Conservation (phyloP, 2,797 vertebrate species). For the Enteromius anoplus region DNA sequence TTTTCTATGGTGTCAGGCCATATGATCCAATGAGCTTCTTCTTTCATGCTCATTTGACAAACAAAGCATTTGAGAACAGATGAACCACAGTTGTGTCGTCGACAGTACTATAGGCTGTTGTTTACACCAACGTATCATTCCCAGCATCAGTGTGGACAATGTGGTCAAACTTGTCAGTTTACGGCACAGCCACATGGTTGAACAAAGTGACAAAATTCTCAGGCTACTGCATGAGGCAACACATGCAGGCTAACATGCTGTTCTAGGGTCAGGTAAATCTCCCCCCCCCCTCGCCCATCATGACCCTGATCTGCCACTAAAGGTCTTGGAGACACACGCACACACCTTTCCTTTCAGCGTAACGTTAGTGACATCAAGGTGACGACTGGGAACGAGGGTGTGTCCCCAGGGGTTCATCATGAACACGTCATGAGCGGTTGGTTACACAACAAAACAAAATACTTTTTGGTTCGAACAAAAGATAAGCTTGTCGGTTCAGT, state of each 20-base stretch:
- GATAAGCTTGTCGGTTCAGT: slow-evolving; percentile 28
- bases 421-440: slow-evolving; percentile 31
- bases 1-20: background rate
- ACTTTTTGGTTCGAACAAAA: slow-evolving; percentile 15
- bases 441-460: slow-evolving; percentile 30
- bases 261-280: slow-evolving; percentile 14
- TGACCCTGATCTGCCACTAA: slow-evolving; percentile 3
- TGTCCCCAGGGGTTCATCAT: slow-evolving; percentile 43
- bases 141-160: slow-evolving; percentile 56
- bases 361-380: slow-evolving; percentile 63
- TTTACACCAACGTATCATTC: slow-evolving; percentile 46
- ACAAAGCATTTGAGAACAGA: background rate
- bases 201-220: slow-evolving; percentile 21
- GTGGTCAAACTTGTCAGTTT: slow-evolving; percentile 72
- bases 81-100: background rate
- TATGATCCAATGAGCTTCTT: background rate
- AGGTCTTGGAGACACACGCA: slow-evolving; percentile 30
- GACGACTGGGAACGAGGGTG: slow-evolving; percentile 58
- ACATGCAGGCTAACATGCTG: slow-evolving; percentile 21
- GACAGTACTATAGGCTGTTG: slow-evolving; percentile 40
- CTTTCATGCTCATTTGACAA: slow-evolving; percentile 4
- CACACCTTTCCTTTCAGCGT: slow-evolving; percentile 41
- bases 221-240: background rate
- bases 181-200: slow-evolving; percentile 55
- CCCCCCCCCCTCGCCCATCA: background rate